These are phyloP conservation scores for Enteromius afrohamiltoni DNA, from an alignment of 2,797 vertebrate genomes.

Conservation along the genomic window DNA sequence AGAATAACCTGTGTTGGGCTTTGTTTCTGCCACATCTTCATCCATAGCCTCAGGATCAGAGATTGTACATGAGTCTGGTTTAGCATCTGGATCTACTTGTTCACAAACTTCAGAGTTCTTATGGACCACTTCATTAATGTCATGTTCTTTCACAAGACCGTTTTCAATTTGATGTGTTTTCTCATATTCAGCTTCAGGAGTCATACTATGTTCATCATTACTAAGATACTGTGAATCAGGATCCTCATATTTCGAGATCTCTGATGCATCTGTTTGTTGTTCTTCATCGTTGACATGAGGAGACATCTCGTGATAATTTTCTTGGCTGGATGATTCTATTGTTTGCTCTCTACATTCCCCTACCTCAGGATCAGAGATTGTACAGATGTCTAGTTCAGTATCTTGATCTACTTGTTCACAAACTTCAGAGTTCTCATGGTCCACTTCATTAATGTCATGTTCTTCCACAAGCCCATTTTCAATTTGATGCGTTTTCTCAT, in stretches of 20 bases:
- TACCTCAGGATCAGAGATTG: conserved; percentile 27
- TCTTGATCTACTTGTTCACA: conserved; percentile 9
- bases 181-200: neutral
- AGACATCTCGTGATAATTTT: conserved; percentile 16
- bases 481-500: neutral
- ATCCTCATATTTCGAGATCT: conserved; percentile 11
- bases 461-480: conserved; percentile 3
- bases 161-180: conserved; percentile 15
- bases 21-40: neutral
- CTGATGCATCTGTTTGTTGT: conserved; percentile 4
- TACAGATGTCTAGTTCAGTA: conserved; percentile 9
- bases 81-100: conserved; percentile 1
- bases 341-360: neutral
- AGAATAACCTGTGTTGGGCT: conserved; percentile 22
- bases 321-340: conserved; percentile 21
- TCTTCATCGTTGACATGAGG: conserved; percentile 37
- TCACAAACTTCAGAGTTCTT: conserved; percentile 25
- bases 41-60: conserved; percentile 29
- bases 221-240: neutral
- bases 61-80: conserved; percentile 17
- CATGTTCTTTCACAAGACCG: neutral
- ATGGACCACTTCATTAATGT: conserved; percentile 39
- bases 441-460: conserved; percentile 28
- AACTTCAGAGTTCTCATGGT: conserved; percentile 29
- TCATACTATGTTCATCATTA: conserved; percentile 10